These are phyloP conservation scores for Penelope pileata DNA, from an alignment of 2,113 vertebrate genomes.

Conservation along the genomic window DNA sequence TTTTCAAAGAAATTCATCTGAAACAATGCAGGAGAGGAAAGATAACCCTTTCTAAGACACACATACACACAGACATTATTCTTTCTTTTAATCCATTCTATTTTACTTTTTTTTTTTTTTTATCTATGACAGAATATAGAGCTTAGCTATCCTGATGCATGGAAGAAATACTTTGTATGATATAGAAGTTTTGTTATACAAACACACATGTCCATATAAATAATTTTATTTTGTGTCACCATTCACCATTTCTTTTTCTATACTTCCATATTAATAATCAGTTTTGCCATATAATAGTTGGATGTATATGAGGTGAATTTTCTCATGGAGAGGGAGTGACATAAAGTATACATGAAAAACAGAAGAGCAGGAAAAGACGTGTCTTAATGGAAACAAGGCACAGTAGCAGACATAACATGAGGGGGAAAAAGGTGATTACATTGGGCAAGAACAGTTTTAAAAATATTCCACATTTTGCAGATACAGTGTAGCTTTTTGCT, in stretches of 20 bases:
- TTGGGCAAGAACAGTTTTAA: neutral
- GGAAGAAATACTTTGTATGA: neutral
- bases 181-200: neutral
- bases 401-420: neutral
- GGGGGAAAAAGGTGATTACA: neutral
- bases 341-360: neutral
- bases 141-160: neutral
- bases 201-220: rapidly evolving
- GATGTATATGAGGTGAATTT: neutral
- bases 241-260: neutral
- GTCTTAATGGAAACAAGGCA: neutral
- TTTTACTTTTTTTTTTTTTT: neutral
- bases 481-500: neutral
- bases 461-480: neutral
- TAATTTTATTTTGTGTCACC: neutral
- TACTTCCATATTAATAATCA: neutral
- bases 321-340: neutral
- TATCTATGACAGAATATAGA: neutral
- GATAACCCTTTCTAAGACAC: neutral
- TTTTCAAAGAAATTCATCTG: neutral
- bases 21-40: neutral
- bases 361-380: neutral
- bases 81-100: neutral
- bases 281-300: neutral
- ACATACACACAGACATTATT: neutral